Percentiles rank a stretch among this genome's conserved stretches.
phyloP scores from a whole-genome alignment of 1,140 invertebrate species.

The Aphelinus certus region DNA sequence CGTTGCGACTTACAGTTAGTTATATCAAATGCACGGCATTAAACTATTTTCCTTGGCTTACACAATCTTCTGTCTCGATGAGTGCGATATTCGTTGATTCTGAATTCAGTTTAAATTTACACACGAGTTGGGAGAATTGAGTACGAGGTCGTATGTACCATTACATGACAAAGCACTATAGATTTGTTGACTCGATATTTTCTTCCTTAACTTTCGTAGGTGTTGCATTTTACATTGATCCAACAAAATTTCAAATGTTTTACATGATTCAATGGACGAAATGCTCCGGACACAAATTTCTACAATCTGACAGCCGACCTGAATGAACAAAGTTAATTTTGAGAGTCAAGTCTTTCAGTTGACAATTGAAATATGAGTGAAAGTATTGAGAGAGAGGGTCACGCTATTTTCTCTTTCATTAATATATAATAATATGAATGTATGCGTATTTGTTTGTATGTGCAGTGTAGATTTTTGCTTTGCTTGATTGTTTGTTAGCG shows the following conservation, averaged over 20 bases:
- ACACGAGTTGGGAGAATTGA: slow-evolving; percentile 7
- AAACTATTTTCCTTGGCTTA: slow-evolving; percentile 33
- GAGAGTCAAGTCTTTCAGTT: no score
- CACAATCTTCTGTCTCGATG: slow-evolving; percentile 39
- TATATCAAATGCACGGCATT: neutral
- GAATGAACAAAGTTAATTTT: slow-evolving; percentile 15
- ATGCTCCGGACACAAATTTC: neutral
- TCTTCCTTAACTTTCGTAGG: neutral
- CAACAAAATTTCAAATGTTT: no score
- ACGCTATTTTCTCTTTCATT: neutral
- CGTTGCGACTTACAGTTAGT: slow-evolving; percentile 31
- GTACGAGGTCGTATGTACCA: neutral
- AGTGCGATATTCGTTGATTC: slow-evolving; percentile 40
- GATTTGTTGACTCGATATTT: neutral
- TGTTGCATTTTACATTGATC: no score
- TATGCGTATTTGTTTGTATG: no score
- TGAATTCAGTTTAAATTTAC: slow-evolving; percentile 15
- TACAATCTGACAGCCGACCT: slow-evolving; percentile 30
- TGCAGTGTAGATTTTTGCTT: no score
- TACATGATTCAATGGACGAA: no score
- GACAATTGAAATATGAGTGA: neutral
- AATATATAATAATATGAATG: no score
- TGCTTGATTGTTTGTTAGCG: neutral
- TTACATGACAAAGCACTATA: neutral
- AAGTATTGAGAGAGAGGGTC: slow-evolving; percentile 26